Evolutionary conservation across 2,888 invertebrate species (phyloP), one percentile per base, ranked within the genome.

Genomic region (Cheilosia urbana): DNA sequence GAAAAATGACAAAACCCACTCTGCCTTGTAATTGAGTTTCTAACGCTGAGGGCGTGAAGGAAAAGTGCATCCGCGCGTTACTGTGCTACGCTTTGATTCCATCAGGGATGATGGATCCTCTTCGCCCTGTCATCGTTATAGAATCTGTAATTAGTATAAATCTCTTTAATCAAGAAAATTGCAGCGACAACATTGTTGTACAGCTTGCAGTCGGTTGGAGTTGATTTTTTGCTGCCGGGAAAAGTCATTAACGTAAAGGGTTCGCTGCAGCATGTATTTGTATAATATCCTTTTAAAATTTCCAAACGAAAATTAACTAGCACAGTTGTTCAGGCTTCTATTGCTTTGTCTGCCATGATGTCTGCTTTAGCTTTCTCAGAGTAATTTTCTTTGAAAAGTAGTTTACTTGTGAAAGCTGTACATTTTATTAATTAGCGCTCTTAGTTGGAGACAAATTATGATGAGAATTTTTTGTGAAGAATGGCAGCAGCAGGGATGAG

Each of bases 141-240:
- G 34, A 72, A 62, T 55, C 37, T 55, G 66, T 45, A 72, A 78
- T 83, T 68, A 57, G 49, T 57, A 34, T 30, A 55, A 78, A 66
- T 72, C 45, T 15, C 47, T 83, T 72, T 83, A 78, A 83, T 83
- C 66, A 78, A 24, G 34, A 24, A 58, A 71, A 76, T 76, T 63
- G 57, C 42, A 53, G 19, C 37, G 21, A 58, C 19, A 27, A 62
- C 17, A 1, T 37, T 47, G 45, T 27, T 63, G 55, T 45, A 30
- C 9, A 24, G 37, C n/a, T 13, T 4, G 37, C 13, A 11, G 58
- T 24, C 37, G 47, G 57, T 13, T 47, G 40, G 17, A 9, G n/a
- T 4, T 6, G 1, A 11, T 47, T 21, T 30, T 47, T 30, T 15
- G 13, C 13, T 19, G 27, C 24, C n/a, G 24, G 15, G 53, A n/a